Percentiles rank a stretch among this genome's conserved stretches.
Evolutionary conservation across 2,797 vertebrate genomes (phyloP).

Genomic region (Lutjanus argentimaculatus): DNA sequence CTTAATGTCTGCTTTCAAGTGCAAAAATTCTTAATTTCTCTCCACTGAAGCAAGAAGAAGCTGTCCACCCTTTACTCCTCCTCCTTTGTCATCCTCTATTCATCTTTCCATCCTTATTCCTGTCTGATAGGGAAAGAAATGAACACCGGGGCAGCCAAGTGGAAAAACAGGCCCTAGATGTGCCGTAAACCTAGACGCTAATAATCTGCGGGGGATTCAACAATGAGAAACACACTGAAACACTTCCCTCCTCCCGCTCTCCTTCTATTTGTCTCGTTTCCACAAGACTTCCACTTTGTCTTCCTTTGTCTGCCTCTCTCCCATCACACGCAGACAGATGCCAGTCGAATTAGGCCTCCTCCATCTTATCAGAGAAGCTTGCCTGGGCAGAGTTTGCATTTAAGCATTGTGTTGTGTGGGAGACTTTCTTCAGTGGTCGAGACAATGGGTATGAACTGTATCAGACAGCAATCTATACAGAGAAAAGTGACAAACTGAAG

Average conservation of each 20-base stretch:
- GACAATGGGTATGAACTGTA: neutral
- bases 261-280: constrained; percentile 61
- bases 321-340: constrained; percentile 26
- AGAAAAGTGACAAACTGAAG: neutral
- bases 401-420: neutral
- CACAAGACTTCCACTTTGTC: constrained; percentile 44
- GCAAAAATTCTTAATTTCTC: constrained; percentile 69
- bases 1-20: constrained; percentile 71
- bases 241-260: constrained; percentile 31
- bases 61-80: constrained; percentile 70
- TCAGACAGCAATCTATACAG: neutral
- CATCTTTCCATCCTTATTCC: constrained; percentile 60
- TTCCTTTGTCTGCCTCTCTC: constrained; percentile 34
- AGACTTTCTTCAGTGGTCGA: neutral
- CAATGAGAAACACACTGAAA: constrained; percentile 49
- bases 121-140: constrained; percentile 68
- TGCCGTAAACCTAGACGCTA: constrained; percentile 57
- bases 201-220: constrained; percentile 64
- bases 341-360: constrained; percentile 21
- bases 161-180: constrained; percentile 64
- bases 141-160: constrained; percentile 67
- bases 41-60: constrained; percentile 77
- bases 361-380: constrained; percentile 32
- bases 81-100: constrained; percentile 71
- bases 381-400: constrained; percentile 16